These are phyloP conservation scores for Cydia fagiglandana DNA, from an alignment of 1,140 invertebrate species.

Conservation along the genomic window DNA sequence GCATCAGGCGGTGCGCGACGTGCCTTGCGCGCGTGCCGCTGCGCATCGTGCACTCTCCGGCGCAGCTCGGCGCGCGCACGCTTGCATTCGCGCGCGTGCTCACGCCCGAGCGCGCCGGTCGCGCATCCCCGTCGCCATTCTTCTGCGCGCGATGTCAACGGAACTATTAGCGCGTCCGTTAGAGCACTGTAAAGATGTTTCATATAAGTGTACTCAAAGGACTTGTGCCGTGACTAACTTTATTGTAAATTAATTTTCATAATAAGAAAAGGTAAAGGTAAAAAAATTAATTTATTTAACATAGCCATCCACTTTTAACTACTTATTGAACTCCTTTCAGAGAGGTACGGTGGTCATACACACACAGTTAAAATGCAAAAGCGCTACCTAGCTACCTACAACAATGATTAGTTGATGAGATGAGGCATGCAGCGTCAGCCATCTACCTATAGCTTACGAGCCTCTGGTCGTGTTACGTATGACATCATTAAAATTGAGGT, in stretches of 20 bases:
- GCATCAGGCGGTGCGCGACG: constrained; percentile 61
- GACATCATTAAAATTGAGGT: neutral
- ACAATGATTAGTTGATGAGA: no score
- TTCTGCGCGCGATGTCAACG: constrained; percentile 64
- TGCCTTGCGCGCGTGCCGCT: constrained; percentile 65
- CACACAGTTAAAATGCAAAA: no score
- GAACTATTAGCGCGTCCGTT: constrained; percentile 67
- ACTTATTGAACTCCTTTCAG: no score
- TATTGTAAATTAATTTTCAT: no score
- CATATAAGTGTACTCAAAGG: no score
- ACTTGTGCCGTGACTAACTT: no score
- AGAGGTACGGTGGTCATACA: no score
- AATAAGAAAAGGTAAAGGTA: no score
- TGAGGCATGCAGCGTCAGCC: neutral
- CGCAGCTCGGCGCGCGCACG: constrained; percentile 63
- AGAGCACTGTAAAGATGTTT: constrained; percentile 49
- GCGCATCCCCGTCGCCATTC: constrained; percentile 64
- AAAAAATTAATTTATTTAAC: no score
- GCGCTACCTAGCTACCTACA: no score
- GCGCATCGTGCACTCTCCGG: constrained; percentile 62
- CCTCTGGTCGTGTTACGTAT: neutral
- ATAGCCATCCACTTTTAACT: no score
- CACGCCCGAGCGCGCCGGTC: constrained; percentile 60
- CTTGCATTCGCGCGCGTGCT: constrained; percentile 70
- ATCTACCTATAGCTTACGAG: neutral